Evolutionary conservation across 2,113 vertebrate species (phyloP).

Genomic region (Toxostoma redivivum): DNA sequence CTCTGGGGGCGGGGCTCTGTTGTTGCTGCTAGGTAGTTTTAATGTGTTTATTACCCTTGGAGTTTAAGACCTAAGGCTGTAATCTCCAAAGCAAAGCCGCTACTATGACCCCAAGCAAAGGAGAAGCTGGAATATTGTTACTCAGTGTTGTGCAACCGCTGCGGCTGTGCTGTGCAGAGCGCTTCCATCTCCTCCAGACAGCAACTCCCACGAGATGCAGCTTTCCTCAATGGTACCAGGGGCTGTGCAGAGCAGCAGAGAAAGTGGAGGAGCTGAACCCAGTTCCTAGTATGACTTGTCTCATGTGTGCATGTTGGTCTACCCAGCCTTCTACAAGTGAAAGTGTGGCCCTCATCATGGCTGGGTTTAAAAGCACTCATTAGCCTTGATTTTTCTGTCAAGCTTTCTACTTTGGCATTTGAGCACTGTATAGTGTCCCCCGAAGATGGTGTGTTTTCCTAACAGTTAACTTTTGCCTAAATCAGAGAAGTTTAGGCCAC

Average conservation of each 20-base stretch:
- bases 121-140: neutral
- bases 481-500: neutral
- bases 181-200: neutral
- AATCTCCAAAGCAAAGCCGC: neutral
- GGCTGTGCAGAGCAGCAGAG: neutral
- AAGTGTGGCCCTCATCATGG: neutral
- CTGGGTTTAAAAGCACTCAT: neutral
- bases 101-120: neutral
- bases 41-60: neutral
- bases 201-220: neutral
- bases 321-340: neutral
- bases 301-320: rapidly evolving
- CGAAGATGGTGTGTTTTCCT: neutral
- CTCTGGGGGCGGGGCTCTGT: neutral
- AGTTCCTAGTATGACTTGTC: neutral
- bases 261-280: neutral
- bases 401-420: neutral
- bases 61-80: neutral
- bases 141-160: neutral
- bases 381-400: neutral
- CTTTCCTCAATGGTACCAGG: neutral
- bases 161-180: neutral
- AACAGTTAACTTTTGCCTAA: neutral
- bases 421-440: neutral
- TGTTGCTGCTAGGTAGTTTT: neutral